A percentile compares a stretch with the other conserved stretches of the same genome.
Evolutionary conservation across 2,113 vertebrate genomes (phyloP).

Genomic region (Myotis davidii): DNA sequence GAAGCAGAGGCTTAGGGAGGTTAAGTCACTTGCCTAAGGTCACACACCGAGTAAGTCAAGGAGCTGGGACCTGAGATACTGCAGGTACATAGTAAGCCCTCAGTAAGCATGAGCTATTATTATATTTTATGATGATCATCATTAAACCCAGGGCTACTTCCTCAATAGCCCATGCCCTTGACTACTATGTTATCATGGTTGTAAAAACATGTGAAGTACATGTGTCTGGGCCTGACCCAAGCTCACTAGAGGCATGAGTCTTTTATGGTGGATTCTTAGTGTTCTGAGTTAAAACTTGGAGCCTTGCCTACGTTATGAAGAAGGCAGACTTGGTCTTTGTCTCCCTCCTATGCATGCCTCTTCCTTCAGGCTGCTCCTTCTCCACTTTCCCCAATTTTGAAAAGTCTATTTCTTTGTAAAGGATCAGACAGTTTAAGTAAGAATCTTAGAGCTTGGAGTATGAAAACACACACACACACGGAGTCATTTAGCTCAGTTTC

Average conservation of each 20-base stretch:
- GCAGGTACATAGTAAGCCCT: neutral
- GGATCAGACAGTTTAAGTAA: neutral
- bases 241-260: neutral
- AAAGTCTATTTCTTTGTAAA: neutral
- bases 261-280: neutral
- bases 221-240: neutral
- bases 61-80: neutral
- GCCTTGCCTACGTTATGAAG: neutral
- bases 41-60: neutral
- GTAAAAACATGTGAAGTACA: neutral
- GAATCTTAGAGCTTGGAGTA: neutral
- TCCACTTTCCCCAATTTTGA: neutral
- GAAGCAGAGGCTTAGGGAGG: neutral
- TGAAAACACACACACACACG: neutral
- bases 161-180: neutral
- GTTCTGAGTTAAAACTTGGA: neutral
- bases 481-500: neutral
- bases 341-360: neutral
- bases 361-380: neutral
- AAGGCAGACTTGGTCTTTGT: neutral
- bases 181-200: neutral
- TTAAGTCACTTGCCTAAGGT: neutral
- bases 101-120: neutral
- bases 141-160: neutral
- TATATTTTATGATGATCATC: constrained; percentile 5